These are phyloP conservation scores for Dryococelus australis DNA, from an alignment of 2,888 invertebrate genomes.

Conservation along the genomic window DNA sequence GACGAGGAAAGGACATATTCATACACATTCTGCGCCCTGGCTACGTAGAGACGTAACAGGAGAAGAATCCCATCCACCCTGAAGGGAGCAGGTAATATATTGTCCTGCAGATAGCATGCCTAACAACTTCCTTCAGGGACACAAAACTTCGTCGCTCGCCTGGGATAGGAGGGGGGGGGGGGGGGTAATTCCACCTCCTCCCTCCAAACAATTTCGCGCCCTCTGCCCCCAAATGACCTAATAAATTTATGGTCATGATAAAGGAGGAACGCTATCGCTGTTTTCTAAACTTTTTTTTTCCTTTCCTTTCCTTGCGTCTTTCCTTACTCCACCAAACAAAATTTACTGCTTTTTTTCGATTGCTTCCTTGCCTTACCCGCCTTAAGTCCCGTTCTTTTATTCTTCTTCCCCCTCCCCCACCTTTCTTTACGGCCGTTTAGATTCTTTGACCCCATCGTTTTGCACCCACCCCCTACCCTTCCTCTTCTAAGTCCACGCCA, in stretches of 20 bases:
- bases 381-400: constrained; percentile 16
- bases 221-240: constrained; percentile 16
- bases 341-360: constrained; percentile 5
- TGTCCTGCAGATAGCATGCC: constrained; percentile 9
- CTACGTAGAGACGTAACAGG: not conserved
- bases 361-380: not conserved
- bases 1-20: not conserved
- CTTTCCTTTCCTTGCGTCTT: constrained; percentile 10
- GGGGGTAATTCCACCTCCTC: not conserved
- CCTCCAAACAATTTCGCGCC: not conserved
- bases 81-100: not conserved
- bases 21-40: not conserved
- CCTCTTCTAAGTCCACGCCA: not conserved
- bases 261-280: constrained; percentile 4
- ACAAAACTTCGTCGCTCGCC: constrained; percentile 9
- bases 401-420: not conserved
- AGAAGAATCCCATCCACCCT: constrained; percentile 8
- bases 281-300: not conserved
- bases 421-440: constrained; percentile 1
- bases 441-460: constrained; percentile 9
- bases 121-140: not conserved
- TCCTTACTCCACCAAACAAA: not conserved
- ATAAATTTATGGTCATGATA: constrained; percentile 16
- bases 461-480: not conserved
- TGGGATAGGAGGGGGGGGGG: too few species aligned